These are phyloP conservation scores for Neoarius graeffei DNA, from an alignment of 2,113 vertebrate species.

Conservation along the genomic window DNA sequence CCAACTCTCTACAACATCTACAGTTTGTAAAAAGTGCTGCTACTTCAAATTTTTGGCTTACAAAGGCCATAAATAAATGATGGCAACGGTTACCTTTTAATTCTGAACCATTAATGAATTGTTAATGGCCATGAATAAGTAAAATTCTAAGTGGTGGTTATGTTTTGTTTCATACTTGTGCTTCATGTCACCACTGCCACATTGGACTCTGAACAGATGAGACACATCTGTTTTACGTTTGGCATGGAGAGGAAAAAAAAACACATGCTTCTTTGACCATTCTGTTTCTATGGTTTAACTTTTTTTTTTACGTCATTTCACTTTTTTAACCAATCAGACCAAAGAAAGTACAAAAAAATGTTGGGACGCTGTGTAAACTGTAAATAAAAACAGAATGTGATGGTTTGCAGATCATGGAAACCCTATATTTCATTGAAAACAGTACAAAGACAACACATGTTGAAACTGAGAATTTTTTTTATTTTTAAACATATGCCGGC, in stretches of 20 bases:
- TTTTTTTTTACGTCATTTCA: neutral
- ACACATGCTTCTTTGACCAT: neutral
- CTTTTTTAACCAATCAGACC: neutral
- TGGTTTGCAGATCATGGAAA: no score
- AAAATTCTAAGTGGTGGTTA: neutral
- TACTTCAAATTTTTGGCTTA: neutral
- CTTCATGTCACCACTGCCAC: neutral
- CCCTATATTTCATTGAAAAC: no score
- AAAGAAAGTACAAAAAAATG: neutral
- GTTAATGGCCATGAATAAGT: conserved; percentile 3
- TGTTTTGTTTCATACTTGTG: neutral
- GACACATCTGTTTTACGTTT: conserved; percentile 16
- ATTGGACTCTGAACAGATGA: neutral
- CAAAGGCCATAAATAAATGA: neutral
- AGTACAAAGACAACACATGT: no score
- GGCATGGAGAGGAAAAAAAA: neutral
- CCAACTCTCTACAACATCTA: neutral
- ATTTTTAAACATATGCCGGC: no score
- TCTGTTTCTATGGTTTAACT: neutral
- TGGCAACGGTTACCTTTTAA: neutral
- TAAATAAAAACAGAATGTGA: no score
- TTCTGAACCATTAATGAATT: neutral
- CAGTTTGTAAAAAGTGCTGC: neutral
- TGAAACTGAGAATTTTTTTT: no score
- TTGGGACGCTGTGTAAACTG: no score